Evolutionary conservation across 2,797 vertebrate species (phyloP), one percentile per base, ranked within the genome.

Genomic region (Melanotaenia boesemani): DNA sequence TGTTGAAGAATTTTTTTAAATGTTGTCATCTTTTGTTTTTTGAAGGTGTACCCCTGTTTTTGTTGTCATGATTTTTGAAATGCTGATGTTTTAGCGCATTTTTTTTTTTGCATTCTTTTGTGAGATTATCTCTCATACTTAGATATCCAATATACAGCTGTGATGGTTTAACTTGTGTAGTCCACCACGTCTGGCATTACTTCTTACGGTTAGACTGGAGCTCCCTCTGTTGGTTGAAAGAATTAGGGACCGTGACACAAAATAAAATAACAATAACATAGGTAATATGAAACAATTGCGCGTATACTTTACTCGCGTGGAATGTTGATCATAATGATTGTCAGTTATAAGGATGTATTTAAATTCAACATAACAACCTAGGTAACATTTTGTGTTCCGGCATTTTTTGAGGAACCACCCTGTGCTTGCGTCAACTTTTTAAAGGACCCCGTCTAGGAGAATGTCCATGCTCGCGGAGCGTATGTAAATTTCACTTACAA

Each of bases 381-480:
- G 6, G 22, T 18, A 1, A 12, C 2, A 16, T 36, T 48, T 88
- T 91, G 13, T 85, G 18, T 50, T 81, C 92, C 93, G 94, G 94
- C 95, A 91, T 58, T 39, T 20, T 67, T 81, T 24, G 44, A n/a
- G 30, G 54, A 64, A 2, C 0, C 24, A 24, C 34, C 9, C 24
- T 26, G 5, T 4, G 4, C 16, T 32, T 52, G 13, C 18, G 28
- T 28, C 65, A 85, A 74, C 59, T 69, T 85, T 85, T 57, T 59
- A 5, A 34, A 94, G 88, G 94, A 80, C 95, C 94, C 76, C 79
- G 2, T 6, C 7, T 0, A 93, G 82, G 90, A 93, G 82, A 89
- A 97, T 97, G 96, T 95, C 96, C 87, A 97, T 97, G 96, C 95
- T 97, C 52, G 96, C 96, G 0, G 95, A 96, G 61, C 95, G 96